Percentiles rank a stretch among this genome's conserved stretches.
Conservation (phyloP, 2,113 vertebrate species). For the Cygnus buccinator region DNA sequence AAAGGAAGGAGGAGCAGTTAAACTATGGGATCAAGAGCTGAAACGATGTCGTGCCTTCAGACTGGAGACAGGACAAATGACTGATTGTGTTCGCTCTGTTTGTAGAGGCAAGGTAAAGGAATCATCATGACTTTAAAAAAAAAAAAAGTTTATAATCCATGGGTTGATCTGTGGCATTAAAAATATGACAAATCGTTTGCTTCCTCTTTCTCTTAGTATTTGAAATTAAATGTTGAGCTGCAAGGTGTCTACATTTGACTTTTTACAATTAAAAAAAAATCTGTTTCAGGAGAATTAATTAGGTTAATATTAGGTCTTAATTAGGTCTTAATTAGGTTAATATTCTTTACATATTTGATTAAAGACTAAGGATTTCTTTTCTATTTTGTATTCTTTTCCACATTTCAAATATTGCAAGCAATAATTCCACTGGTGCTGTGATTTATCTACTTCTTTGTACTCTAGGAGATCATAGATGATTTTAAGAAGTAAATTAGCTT, state of each 20-base stretch:
- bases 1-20: constrained; percentile 96
- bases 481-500: neutral
- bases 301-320: too few relatives aligned
- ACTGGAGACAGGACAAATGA: constrained; percentile 91
- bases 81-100: constrained; percentile 93
- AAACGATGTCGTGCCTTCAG: constrained; percentile 94
- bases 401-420: neutral
- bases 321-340: neutral
- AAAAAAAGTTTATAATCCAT: neutral
- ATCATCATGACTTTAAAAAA: neutral
- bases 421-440: neutral
- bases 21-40: constrained; percentile 97
- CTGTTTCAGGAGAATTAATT: neutral
- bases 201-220: neutral
- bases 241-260: neutral
- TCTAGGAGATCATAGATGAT: neutral
- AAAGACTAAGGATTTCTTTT: neutral
- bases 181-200: neutral
- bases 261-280: neutral
- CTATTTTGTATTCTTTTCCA: neutral
- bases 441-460: neutral
- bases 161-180: neutral
- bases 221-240: neutral
- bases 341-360: neutral
- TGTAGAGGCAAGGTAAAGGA: constrained; percentile 91